These are phyloP conservation scores for Akabosia matsudoensis DNA, from an alignment of 1,140 invertebrate genomes.

Conservation along the genomic window DNA sequence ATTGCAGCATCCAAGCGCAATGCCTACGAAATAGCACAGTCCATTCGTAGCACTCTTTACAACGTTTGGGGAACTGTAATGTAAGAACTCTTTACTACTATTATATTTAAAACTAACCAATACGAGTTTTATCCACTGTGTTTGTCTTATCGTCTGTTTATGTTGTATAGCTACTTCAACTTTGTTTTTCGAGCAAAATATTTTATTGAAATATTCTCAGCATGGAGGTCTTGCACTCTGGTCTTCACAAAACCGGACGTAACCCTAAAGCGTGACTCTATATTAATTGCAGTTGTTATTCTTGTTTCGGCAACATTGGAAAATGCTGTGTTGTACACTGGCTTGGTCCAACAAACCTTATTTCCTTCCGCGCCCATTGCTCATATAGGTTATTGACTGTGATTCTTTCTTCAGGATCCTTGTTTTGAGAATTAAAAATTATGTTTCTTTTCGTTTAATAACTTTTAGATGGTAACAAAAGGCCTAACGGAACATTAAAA, in stretches of 20 bases:
- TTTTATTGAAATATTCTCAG: conserved; percentile 21
- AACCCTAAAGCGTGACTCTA: conserved; percentile 4
- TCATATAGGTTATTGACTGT: no score
- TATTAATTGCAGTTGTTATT: neutral
- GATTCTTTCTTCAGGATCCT: neutral
- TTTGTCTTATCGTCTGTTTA: neutral
- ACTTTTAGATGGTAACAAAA: neutral
- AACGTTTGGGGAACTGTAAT: neutral
- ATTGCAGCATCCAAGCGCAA: neutral
- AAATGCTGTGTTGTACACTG: conserved; percentile 19
- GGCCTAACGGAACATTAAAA: neutral
- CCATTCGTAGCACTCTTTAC: neutral
- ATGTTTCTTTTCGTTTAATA: neutral
- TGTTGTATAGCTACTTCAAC: conserved; percentile 10
- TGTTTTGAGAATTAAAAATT: neutral
- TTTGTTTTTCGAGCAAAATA: conserved; percentile 5
- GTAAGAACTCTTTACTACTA: no score
- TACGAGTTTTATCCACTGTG: neutral
- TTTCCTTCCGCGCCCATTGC: no score
- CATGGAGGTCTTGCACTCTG: neutral
- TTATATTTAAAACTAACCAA: neutral
- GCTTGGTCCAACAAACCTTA: no score
- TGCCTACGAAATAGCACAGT: neutral
- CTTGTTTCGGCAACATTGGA: conserved; percentile 19
- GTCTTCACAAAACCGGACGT: neutral